A percentile compares a stretch with the other conserved stretches of the same genome.
Conservation (phyloP, 1,140 invertebrate species). For the Paracyclopina nana region DNA sequence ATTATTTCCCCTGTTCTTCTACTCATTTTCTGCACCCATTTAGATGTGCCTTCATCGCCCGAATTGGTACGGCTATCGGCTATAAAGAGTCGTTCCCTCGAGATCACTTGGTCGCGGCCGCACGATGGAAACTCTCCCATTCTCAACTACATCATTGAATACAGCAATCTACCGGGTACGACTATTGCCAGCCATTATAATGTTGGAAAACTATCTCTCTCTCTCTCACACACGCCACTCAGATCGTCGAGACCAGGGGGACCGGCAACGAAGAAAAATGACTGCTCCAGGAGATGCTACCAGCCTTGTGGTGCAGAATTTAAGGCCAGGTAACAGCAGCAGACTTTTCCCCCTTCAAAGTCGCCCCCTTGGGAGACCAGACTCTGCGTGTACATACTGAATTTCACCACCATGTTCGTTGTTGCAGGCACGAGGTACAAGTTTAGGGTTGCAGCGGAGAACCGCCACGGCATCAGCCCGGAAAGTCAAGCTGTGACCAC, state of each 20-base stretch:
- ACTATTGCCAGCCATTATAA: too few species aligned
- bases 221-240: too few species aligned
- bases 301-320: neutral
- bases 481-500: slow-evolving; percentile 2
- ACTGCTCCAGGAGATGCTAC: slow-evolving; percentile 4
- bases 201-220: too few species aligned
- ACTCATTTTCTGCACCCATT: neutral
- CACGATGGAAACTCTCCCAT: slow-evolving; percentile 4
- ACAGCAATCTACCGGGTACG: slow-evolving; percentile 5
- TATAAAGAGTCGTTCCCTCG: slow-evolving; percentile 1
- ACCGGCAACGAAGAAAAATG: slow-evolving; percentile 4
- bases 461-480: slow-evolving; percentile 2
- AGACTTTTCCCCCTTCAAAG: neutral
- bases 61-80: neutral
- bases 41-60: neutral
- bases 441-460: slow-evolving; percentile 5
- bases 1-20: too few species aligned
- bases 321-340: slow-evolving; percentile 1
- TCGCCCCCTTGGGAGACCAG: too few species aligned
- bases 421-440: slow-evolving; percentile 3
- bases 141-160: neutral
- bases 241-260: slow-evolving; percentile 2
- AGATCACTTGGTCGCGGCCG: neutral
- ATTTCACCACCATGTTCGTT: too few species aligned
- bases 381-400: too few species aligned